Base-by-base conservation (phyloP, 2,113 vertebrate genomes). In the Cynopterus brachyotis region DNA sequence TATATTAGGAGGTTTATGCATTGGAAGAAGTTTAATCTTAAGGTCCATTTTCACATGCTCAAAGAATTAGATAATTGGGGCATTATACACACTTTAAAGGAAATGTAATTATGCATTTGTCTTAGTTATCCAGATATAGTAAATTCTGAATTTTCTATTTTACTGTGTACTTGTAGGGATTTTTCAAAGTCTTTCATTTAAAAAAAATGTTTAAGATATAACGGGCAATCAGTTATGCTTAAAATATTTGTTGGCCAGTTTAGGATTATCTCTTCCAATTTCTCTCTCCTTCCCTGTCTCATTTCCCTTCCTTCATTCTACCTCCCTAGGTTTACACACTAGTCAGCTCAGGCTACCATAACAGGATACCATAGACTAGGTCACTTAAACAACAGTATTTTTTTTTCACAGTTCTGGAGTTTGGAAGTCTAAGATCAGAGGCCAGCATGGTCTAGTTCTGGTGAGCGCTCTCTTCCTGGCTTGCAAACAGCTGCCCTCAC, bases 141-240 rank as follows among this genome's bases (percentile, higher is more conserved):
- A 78, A 47, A 22, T 70, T 90, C 45, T 64, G 12, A 28, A 40
- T 80, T 84, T 94, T 94, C 55, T 79, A 40, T 82, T 35, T 94
- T 35, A 67, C 4, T 28, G 15, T 62, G 26, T 47, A 81, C 13
- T 24, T 50, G 1, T 69, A 88, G 19, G 9, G 0, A 26, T 59
- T 47, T 57, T 26, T 59, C 9, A 78, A 35, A 78, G 40, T 19
- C 1, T 40, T 66, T 92, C 32, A 32, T 57, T 87, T 60, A 6
- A 4, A 60, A 83, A 20, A 9, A n/a, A n/a, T n/a, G n/a, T 59
- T n/a, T 5, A 28, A 76, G 3, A n/a, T 76, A 28, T 0, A 30
- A 6, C 17, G 86, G 16, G 4, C 37, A 19, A 20, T 28, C 9
- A 37, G 2, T 62, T 72, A 59, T 59, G 28, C 19, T 70, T 72